Percentiles rank a stretch among this genome's conserved stretches.
Evolutionary conservation across 2,888 invertebrate species (phyloP).

Genomic region (Ceramica pisi): DNA sequence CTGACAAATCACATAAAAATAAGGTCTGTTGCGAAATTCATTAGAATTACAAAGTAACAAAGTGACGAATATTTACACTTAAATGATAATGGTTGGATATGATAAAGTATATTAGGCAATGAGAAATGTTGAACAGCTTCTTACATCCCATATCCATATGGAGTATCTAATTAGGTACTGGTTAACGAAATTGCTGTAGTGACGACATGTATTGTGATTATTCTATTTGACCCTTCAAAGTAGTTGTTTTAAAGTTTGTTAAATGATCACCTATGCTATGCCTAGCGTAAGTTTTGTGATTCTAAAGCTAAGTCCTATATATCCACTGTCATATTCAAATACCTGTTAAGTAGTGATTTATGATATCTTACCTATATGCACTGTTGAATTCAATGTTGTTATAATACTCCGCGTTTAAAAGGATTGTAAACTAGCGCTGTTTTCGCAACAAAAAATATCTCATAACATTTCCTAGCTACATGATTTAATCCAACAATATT

Average conservation of each 20-base stretch:
- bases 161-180: conserved; percentile 60
- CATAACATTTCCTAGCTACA: conserved; percentile 44
- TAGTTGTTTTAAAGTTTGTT: conserved; percentile 81
- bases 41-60: conserved; percentile 67
- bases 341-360: conserved; percentile 74
- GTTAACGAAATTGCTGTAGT: conserved; percentile 67
- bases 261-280: conserved; percentile 77
- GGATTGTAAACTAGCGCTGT: conserved; percentile 54
- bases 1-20: conserved; percentile 80
- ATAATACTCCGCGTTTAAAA: conserved; percentile 67
- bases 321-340: conserved; percentile 78
- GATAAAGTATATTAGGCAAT: conserved; percentile 63
- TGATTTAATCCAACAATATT: conserved; percentile 50
- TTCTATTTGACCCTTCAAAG: conserved; percentile 79
- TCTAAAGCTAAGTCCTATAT: conserved; percentile 84
- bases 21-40: conserved; percentile 84
- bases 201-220: conserved; percentile 66
- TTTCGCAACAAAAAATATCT: conserved; percentile 46
- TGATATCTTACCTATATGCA: conserved; percentile 69
- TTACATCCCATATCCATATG: conserved; percentile 49
- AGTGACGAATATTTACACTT: conserved; percentile 71
- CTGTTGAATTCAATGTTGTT: conserved; percentile 75
- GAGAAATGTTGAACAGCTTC: conserved; percentile 60
- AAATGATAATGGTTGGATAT: conserved; percentile 68
- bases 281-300: conserved; percentile 83